Conservation (phyloP, 2,113 vertebrate genomes). For the Semnornis frantzii region DNA sequence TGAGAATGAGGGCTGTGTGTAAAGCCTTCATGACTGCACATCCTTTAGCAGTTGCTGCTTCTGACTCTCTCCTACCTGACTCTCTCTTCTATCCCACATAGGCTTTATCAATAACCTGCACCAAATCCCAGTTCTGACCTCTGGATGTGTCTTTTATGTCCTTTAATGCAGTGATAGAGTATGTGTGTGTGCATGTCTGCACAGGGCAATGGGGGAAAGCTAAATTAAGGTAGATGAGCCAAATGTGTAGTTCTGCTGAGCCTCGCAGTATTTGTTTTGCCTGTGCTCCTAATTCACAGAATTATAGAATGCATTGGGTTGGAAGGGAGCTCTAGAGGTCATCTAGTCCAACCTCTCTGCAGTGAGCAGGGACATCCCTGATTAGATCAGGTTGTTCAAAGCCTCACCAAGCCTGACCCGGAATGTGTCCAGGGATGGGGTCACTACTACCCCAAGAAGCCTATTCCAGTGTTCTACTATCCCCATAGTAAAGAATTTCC, state of each 20-base stretch:
- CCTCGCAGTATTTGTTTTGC: neutral
- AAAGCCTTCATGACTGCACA: conserved; percentile 25
- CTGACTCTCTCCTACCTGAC: neutral
- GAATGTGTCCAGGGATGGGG: no score
- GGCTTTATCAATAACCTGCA: neutral
- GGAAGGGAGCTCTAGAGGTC: no score
- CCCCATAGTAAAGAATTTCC: no score
- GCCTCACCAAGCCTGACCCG: no score
- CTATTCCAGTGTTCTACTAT: no score
- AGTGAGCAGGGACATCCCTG: no score
- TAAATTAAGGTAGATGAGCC: neutral
- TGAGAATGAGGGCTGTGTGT: conserved; percentile 43
- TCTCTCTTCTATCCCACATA: neutral
- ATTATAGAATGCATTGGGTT: no score
- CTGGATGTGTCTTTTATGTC: neutral
- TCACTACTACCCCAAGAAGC: no score
- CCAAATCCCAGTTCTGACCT: neutral
- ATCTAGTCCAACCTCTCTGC: no score
- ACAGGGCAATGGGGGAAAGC: neutral
- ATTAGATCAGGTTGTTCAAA: no score
- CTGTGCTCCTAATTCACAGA: no score
- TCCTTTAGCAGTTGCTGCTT: neutral
- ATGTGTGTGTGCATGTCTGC: rapidly evolving
- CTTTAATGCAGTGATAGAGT: neutral
- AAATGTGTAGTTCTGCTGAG: neutral